Evolutionary conservation across 2,888 invertebrate genomes (phyloP).

Genomic region (Dynastes hyllus): DNA sequence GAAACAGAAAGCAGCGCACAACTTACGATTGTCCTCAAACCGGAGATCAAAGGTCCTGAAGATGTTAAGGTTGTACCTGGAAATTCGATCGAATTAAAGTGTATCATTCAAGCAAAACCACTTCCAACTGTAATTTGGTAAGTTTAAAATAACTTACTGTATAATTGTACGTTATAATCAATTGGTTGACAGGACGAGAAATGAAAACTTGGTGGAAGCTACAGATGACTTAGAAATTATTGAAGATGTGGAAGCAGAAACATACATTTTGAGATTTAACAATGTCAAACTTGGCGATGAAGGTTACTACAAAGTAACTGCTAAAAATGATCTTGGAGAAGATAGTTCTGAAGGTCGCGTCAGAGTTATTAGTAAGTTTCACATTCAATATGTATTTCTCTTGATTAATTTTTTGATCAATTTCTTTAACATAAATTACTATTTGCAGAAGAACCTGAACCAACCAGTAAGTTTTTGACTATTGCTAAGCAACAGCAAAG

Average conservation of each 20-base stretch:
- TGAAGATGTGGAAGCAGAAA: conserved; percentile 77
- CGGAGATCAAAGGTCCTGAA: conserved; percentile 84
- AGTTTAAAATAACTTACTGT: conserved; percentile 49
- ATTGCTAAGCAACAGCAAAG: conserved; percentile 10
- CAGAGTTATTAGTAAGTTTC: conserved; percentile 81
- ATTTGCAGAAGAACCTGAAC: conserved; percentile 69
- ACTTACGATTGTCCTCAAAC: conserved; percentile 85
- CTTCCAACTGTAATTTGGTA: conserved; percentile 91
- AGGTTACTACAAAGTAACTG: conserved; percentile 85
- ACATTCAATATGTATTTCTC: conserved; percentile 7
- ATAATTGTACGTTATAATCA: background rate
- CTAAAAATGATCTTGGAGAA: conserved; percentile 86
- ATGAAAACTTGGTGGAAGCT: conserved; percentile 77
- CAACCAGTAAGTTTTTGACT: conserved; percentile 65
- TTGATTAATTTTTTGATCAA: background rate
- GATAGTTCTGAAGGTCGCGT: conserved; percentile 80
- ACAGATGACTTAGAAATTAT: conserved; percentile 75
- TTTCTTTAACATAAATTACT: conserved; percentile 12
- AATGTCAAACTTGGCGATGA: conserved; percentile 82
- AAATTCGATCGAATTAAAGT: conserved; percentile 85
- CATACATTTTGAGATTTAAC: conserved; percentile 82
- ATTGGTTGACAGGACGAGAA: conserved; percentile 74
- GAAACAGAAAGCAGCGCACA: conserved; percentile 82
- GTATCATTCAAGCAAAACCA: conserved; percentile 91
- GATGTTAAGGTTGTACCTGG: conserved; percentile 84